Percentiles rank a stretch among this genome's conserved stretches.
phyloP scores from a whole-genome alignment of 2,797 vertebrate species.

The Arctocebus calabarensis region DNA sequence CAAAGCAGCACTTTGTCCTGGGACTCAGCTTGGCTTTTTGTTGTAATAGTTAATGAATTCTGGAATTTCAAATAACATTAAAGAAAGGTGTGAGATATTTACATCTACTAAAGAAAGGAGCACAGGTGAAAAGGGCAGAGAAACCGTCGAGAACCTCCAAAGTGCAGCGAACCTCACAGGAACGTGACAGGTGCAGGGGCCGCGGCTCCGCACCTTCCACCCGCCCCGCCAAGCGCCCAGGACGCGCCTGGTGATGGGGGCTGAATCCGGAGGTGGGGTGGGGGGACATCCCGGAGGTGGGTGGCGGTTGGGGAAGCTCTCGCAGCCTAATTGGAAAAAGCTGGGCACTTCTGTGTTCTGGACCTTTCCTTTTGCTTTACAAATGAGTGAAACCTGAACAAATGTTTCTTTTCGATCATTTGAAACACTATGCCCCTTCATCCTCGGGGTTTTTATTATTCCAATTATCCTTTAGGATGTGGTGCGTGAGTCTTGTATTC shows the following conservation, averaged over 20 bases:
- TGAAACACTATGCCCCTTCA: neutral
- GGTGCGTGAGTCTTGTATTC: neutral
- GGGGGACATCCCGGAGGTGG: neutral
- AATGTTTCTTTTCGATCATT: neutral
- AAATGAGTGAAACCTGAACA: slow-evolving; percentile 32
- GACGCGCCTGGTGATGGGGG: rapidly evolving
- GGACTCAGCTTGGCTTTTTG: slow-evolving; percentile 48
- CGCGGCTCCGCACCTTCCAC: rapidly evolving
- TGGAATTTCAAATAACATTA: slow-evolving; percentile 72
- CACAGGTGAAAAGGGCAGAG: neutral
- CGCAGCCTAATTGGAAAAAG: neutral
- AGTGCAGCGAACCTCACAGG: neutral
- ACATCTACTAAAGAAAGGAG: neutral
- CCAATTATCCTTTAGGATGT: neutral
- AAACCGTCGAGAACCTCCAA: neutral
- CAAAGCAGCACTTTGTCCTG: slow-evolving; percentile 69
- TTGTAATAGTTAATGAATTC: slow-evolving; percentile 71
- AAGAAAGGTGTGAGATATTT: slow-evolving; percentile 47
- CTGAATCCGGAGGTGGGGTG: too few relatives aligned
- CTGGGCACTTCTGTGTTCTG: slow-evolving; percentile 43
- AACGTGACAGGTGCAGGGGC: neutral
- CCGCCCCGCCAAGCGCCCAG: rapidly evolving
- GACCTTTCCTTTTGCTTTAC: slow-evolving; percentile 43
- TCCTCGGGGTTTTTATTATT: neutral
- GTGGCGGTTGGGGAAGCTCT: rapidly evolving